Base-by-base conservation (phyloP, 2,113 vertebrate species). In the Xyrauchen texanus region DNA sequence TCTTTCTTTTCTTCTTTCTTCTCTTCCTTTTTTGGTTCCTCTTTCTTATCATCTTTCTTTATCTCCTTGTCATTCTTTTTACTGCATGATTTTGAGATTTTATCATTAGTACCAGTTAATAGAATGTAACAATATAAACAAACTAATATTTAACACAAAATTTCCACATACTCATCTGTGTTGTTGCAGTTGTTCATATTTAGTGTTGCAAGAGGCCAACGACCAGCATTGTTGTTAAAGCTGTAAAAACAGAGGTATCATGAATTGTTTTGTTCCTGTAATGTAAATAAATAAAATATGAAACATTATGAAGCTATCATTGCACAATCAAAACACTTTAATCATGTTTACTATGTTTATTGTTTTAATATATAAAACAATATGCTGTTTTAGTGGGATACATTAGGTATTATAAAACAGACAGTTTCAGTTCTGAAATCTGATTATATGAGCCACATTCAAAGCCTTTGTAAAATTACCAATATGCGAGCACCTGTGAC, bases 101-200 rank as follows among this genome's bases (percentile, higher is more conserved):
- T 11, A 12, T 68, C 11, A 16, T 62, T 13, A 60, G 4, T 72
- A 55, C 12, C 4, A 11, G 2, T 58, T 15, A 34, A 34, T 34
- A 34, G 21, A n/a, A 12, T 58, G 6, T 58, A 58, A 58, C 13
- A 58, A 57, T 5, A 13, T 12, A 6, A 13, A 13, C 15, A n/a
- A 6, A 58, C 6, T 5, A 7, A n/a, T 13, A 15, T 6, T 6
- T 58, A n/a, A n/a, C 15, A n/a, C 47, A 0, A 79, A 66, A 47
- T 76, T 68, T 3, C 13, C 88, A 92, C 94, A 94, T 91, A 96
- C 94, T 92, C 91, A 60, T 95, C 92, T 0, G 91, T 93, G 89
- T 95, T 95, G 91, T 94, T 98, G 91, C 90, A 91, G 86, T 90
- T 91, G 90, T 95, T 96, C 82, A 84, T 82, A 80, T 94, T 98